These are phyloP conservation scores for Enteromius treurensis DNA, from an alignment of 2,797 vertebrate genomes.

Conservation along the genomic window DNA sequence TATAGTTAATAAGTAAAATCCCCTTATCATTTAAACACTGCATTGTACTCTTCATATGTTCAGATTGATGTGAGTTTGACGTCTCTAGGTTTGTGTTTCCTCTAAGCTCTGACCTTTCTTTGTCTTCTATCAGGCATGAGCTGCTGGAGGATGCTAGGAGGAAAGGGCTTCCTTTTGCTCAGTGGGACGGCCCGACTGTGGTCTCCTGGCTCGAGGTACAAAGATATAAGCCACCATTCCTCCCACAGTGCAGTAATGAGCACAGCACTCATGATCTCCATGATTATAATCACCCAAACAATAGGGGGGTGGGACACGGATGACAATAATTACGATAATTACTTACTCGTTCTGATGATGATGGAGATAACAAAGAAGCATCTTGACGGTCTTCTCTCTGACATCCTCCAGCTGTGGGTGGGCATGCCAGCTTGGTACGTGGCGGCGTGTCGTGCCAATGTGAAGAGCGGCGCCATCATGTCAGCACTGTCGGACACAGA, in stretches of 20 bases:
- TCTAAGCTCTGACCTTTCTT: neutral
- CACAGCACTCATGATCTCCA: slow-evolving; percentile 17
- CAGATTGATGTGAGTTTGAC: slow-evolving; percentile 2
- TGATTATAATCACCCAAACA: slow-evolving; percentile 52
- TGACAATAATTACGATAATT: slow-evolving; percentile 57
- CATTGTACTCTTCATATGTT: neutral
- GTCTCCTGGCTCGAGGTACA: slow-evolving; percentile 96
- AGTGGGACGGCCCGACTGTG: slow-evolving; percentile 95
- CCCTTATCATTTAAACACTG: neutral
- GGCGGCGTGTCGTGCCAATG: slow-evolving; percentile 93
- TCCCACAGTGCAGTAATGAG: slow-evolving; percentile 39
- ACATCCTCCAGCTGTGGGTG: slow-evolving; percentile 88
- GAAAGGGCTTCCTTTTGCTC: slow-evolving; percentile 91
- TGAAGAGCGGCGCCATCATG: slow-evolving; percentile 98
- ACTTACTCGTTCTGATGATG: slow-evolving; percentile 35
- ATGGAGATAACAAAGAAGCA: slow-evolving; percentile 37
- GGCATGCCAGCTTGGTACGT: slow-evolving; percentile 98
- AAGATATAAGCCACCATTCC: slow-evolving; percentile 1
- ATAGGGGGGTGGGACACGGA: slow-evolving; percentile 28
- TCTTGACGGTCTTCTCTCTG: slow-evolving; percentile 39
- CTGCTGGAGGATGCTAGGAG: slow-evolving; percentile 93
- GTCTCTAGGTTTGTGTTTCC: neutral
- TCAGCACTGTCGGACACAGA: slow-evolving; percentile 94
- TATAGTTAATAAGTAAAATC: neutral
- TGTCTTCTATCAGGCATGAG: slow-evolving; percentile 82